Conservation (phyloP, 1,140 invertebrate species). For the Eciton burchellii region DNA sequence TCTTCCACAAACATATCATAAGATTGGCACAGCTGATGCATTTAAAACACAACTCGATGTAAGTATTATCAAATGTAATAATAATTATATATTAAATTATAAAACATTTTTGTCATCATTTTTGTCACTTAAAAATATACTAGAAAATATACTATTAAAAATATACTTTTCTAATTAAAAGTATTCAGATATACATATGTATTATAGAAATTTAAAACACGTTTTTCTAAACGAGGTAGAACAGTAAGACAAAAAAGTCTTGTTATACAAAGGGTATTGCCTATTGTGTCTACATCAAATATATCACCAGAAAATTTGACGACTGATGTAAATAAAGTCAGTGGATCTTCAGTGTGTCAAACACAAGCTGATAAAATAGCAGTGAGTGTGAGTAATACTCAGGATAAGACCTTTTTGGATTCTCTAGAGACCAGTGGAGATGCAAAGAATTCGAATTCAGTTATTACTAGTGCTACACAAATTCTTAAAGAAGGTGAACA, state of each 20-base stretch:
- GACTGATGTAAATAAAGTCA: constrained; percentile 33
- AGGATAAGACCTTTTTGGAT: constrained; percentile 75
- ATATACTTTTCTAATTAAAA: background rate
- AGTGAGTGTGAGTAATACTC: constrained; percentile 32
- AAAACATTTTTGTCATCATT: constrained; percentile 11
- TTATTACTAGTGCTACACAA: constrained; percentile 90
- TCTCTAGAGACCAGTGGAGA: constrained; percentile 65
- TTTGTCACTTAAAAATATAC: too few relatives aligned
- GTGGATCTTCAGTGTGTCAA: constrained; percentile 40
- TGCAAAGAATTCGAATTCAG: constrained; percentile 81
- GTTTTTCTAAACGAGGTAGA: constrained; percentile 86
- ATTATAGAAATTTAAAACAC: constrained; percentile 82
- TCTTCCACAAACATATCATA: constrained; percentile 83
- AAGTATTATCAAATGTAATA: constrained; percentile 65
- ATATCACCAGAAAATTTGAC: constrained; percentile 50
- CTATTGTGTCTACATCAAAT: constrained; percentile 78
- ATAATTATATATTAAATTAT: background rate
- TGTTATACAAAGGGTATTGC: constrained; percentile 87
- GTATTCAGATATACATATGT: background rate
- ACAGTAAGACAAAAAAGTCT: constrained; percentile 85
- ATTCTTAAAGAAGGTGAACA: constrained; percentile 90
- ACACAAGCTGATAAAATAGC: constrained; percentile 59
- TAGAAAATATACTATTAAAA: too few relatives aligned
- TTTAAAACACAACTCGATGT: constrained; percentile 87
- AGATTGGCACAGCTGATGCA: constrained; percentile 83